Conservation (phyloP, 2,888 invertebrate genomes). For the Lepidocyrtinus sp. region DNA sequence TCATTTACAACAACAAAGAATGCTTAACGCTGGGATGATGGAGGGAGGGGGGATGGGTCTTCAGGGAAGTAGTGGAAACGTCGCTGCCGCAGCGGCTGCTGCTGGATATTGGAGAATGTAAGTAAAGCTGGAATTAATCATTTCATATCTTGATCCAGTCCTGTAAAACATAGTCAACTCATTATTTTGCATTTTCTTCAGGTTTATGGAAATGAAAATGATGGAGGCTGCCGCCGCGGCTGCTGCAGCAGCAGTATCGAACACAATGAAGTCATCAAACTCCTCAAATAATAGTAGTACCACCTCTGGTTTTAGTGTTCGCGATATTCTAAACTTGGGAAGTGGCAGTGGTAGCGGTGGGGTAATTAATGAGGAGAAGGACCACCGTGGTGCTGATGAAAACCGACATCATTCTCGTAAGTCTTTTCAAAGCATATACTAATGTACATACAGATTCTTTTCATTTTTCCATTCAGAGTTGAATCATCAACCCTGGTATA, state of each 20-base stretch:
- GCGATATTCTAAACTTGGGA: conserved; percentile 92
- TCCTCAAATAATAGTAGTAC: conserved; percentile 33
- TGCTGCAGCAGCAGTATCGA: conserved; percentile 54
- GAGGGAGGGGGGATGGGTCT: conserved; percentile 13
- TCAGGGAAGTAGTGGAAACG: conserved; percentile 16
- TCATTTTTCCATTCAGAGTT: too few relatives aligned
- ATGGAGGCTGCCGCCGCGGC: conserved; percentile 68
- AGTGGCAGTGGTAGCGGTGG: conserved; percentile 73
- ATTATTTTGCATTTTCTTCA: conserved; percentile 24
- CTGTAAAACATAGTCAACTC: background rate
- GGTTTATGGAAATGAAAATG: conserved; percentile 70
- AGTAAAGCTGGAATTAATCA: conserved; percentile 2
- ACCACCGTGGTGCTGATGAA: conserved; percentile 11
- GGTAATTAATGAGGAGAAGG: background rate
- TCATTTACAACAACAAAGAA: conserved; percentile 22
- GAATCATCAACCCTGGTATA: too few relatives aligned
- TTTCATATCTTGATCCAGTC: background rate
- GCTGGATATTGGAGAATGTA: conserved; percentile 58
- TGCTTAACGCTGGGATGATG: conserved; percentile 25
- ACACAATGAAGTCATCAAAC: conserved; percentile 53
- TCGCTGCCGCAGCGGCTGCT: conserved; percentile 46
- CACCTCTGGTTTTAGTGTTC: conserved; percentile 74
- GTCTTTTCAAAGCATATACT: too few relatives aligned
- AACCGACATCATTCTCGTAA: conserved; percentile 6
- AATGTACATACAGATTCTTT: too few relatives aligned